Base-by-base conservation (phyloP, 1,140 invertebrate species). In the Phortica variegata region DNA sequence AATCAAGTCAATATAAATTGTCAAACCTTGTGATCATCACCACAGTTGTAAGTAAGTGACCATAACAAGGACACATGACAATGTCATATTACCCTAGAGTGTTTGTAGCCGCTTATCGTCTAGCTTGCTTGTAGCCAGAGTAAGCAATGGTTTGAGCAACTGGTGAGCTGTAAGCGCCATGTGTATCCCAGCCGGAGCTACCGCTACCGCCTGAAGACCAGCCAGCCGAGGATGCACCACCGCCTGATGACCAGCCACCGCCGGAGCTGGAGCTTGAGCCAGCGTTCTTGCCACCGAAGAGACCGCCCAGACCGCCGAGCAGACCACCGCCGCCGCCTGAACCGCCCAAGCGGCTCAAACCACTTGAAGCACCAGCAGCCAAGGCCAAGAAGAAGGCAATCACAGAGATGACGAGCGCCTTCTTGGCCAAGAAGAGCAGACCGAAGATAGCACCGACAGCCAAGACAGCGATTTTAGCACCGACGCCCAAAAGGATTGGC, bases 371-470 rank as follows among this genome's bases (percentile, higher is more conserved):
- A 2, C 79, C 81, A 6, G 83, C 84, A 56, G 73, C 70, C 58
- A 75, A 45, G 45, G 69, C 69, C 46, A 87, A 79, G 54, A 81
- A 79, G 50, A 86, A 78, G 3, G 85, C 85, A 17, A 86, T 73
- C 32, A 86, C 54, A 3, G 82, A 83, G 8, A 81, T 79, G 43
- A 85, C 55, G 52, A 87, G 77, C 40, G 84, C 85, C 59, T 85
- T 86, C 77, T 87, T 86, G 57, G 85, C 84, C 56, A 86, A 69
- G 33, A 86, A 71, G 21, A 79, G 79, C 46, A 85, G 79, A 20
- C 77, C 80, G 60, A 86, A 79, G 77, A 83, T 84, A 10, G 79
- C 76, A 12, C 84, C 72, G 20, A 79, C 78, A 12, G 79, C 77
- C 29, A 86, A 68, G 2, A 78, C 73, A 31, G 78, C 82, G 37